A percentile compares a stretch with the other conserved stretches of the same genome.
These are phyloP conservation scores for Cassiopea andromeda DNA, from an alignment of 30 jellyfish, hydroid and myxozoan species.

Conservation along the genomic window DNA sequence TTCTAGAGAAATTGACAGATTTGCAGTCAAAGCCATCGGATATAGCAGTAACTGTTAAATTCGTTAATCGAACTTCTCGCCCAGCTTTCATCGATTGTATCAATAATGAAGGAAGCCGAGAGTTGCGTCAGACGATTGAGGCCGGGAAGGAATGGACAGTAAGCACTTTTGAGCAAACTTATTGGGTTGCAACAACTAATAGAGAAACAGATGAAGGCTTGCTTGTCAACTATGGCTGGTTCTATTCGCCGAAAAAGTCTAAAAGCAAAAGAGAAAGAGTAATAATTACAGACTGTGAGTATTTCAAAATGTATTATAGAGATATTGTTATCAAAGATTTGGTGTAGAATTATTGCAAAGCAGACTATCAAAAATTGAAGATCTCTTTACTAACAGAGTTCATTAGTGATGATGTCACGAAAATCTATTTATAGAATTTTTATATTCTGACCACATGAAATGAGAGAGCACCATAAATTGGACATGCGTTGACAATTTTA, in stretches of 20 bases:
- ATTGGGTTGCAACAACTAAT: constrained; percentile 88
- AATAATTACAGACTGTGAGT: constrained; percentile 90
- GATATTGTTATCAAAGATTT: too few relatives aligned
- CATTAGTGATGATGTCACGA: too few relatives aligned
- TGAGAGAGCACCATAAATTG: too few relatives aligned
- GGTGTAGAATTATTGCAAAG: too few relatives aligned
- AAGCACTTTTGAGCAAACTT: constrained; percentile 79
- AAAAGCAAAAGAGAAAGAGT: constrained; percentile 85
- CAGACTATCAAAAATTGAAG: too few relatives aligned
- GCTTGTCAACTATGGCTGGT: constrained; percentile 93
- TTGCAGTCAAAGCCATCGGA: constrained; percentile 71
- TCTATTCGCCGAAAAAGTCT: constrained; percentile 87
- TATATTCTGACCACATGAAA: too few relatives aligned
- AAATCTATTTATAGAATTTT: too few relatives aligned
- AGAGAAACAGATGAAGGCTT: constrained; percentile 94
- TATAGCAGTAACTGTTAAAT: constrained; percentile 74
- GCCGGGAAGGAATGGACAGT: constrained; percentile 89
- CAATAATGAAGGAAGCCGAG: constrained; percentile 73
- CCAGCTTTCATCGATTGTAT: constrained; percentile 81
- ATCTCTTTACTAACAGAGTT: too few relatives aligned
- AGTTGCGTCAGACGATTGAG: constrained; percentile 66
- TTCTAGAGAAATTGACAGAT: constrained; percentile 86
- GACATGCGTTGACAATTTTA: too few relatives aligned
- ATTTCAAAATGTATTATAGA: too few relatives aligned
- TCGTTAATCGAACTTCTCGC: constrained; percentile 83